Evolutionary conservation across 1,140 invertebrate species (phyloP).

Genomic region (Harlomillsia oculata): DNA sequence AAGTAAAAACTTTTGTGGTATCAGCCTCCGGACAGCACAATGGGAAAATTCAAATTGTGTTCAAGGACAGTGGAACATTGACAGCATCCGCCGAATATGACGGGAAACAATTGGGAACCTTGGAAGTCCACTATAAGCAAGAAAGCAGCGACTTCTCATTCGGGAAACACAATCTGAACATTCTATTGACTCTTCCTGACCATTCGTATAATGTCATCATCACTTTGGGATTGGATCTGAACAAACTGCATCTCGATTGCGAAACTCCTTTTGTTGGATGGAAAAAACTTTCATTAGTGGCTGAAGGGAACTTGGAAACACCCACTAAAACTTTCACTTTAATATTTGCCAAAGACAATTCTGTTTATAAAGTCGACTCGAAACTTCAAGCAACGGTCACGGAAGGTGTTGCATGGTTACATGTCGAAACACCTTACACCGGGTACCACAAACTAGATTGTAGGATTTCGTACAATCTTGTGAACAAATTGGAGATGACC

Average conservation of each 20-base stretch:
- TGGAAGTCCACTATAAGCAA: conserved; percentile 5
- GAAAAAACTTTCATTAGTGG: conserved; percentile 10
- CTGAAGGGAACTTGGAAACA: conserved; percentile 3
- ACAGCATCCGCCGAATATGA: neutral
- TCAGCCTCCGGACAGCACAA: neutral
- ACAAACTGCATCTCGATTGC: conserved; percentile 9
- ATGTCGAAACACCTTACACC: conserved; percentile 6
- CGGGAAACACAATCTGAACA: conserved; percentile 21
- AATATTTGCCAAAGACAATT: no score
- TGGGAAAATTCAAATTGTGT: neutral
- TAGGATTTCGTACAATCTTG: neutral
- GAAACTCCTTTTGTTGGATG: conserved; percentile 22
- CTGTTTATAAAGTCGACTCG: no score
- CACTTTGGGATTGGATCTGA: conserved; percentile 13
- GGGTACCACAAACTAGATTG: conserved; percentile 1
- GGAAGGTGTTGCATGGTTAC: conserved; percentile 13
- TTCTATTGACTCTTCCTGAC: neutral
- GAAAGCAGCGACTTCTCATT: conserved; percentile 11
- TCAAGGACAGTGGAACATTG: no score
- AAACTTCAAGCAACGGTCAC: neutral
- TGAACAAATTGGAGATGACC: neutral
- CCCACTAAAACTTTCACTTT: neutral
- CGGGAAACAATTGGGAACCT: neutral
- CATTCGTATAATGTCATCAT: conserved; percentile 14
- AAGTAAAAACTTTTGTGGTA: neutral